Conservation (phyloP, 2,888 invertebrate species). For the Coenonympha glycerion region DNA sequence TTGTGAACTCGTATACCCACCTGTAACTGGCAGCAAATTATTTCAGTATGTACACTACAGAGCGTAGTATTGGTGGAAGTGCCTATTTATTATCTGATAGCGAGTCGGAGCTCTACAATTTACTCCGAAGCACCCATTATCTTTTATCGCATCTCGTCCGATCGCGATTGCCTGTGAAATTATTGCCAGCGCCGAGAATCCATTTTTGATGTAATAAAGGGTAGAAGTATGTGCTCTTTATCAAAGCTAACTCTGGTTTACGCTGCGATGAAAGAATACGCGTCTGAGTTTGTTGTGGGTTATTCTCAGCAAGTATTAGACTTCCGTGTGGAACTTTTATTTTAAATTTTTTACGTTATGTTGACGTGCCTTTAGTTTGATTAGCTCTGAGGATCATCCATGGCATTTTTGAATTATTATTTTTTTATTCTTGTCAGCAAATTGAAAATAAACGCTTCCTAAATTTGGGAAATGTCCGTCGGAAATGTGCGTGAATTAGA, state of each 20-base stretch:
- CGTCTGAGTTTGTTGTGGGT: too few relatives aligned
- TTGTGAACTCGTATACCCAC: too few relatives aligned
- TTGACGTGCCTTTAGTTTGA: too few relatives aligned
- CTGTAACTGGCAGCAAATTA: conserved; percentile 3
- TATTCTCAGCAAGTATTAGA: too few relatives aligned
- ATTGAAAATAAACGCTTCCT: too few relatives aligned
- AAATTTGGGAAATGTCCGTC: too few relatives aligned
- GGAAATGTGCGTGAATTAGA: too few relatives aligned
- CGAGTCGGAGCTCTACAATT: conserved; percentile 13
- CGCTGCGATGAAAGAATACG: neutral
- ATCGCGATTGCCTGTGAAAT: conserved; percentile 7
- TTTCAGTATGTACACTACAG: neutral
- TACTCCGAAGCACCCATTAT: conserved; percentile 11
- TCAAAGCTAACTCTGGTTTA: neutral
- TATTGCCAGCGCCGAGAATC: neutral
- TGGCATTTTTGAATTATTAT: too few relatives aligned
- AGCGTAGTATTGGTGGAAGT: conserved; percentile 4
- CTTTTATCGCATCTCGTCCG: conserved; percentile 6
- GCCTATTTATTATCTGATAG: conserved; percentile 15
- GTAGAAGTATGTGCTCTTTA: neutral
- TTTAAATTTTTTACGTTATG: too few relatives aligned
- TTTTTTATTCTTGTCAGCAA: too few relatives aligned
- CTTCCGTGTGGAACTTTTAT: too few relatives aligned
- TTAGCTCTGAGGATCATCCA: too few relatives aligned
- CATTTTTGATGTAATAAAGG: conserved; percentile 2